Conservation (phyloP, 2,888 invertebrate species). For the Synanthedon myopaeformis region DNA sequence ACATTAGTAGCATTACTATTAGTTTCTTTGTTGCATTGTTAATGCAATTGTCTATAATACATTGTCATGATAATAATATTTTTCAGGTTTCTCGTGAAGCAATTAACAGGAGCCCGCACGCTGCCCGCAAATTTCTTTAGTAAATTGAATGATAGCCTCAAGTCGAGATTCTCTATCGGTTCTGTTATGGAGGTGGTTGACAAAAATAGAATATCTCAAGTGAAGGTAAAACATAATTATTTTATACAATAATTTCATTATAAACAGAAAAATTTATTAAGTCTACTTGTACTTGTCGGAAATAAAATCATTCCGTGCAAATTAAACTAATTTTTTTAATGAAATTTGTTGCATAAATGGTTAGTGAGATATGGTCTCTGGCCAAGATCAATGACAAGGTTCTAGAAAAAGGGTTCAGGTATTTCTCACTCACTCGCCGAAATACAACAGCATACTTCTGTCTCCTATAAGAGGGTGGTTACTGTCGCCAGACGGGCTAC, state of each 20-base stretch:
- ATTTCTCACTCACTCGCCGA: too few species aligned
- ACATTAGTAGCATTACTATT: too few species aligned
- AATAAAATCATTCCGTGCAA: too few species aligned
- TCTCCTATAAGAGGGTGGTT: too few species aligned
- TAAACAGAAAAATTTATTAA: too few species aligned
- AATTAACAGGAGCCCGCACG: slow-evolving; percentile 94
- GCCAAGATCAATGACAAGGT: not conserved
- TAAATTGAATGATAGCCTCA: slow-evolving; percentile 86
- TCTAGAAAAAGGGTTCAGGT: not conserved
- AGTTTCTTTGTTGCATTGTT: not conserved
- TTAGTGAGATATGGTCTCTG: not conserved
- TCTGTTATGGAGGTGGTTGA: slow-evolving; percentile 94
- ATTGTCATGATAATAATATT: not conserved
- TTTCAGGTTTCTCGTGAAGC: slow-evolving; percentile 82
- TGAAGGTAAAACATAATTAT: slow-evolving; percentile 58
- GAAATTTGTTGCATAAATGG: not conserved
- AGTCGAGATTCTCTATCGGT: slow-evolving; percentile 85
- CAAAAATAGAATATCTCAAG: slow-evolving; percentile 94
- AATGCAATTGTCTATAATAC: not conserved
- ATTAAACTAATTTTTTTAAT: too few species aligned
- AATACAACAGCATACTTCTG: too few species aligned
- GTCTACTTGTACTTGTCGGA: too few species aligned
- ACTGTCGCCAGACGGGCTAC: too few species aligned
- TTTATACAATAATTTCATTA: too few species aligned
- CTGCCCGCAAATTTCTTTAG: slow-evolving; percentile 92